These are phyloP conservation scores for Dicaeum eximium DNA, from an alignment of 2,113 vertebrate genomes.

Conservation along the genomic window DNA sequence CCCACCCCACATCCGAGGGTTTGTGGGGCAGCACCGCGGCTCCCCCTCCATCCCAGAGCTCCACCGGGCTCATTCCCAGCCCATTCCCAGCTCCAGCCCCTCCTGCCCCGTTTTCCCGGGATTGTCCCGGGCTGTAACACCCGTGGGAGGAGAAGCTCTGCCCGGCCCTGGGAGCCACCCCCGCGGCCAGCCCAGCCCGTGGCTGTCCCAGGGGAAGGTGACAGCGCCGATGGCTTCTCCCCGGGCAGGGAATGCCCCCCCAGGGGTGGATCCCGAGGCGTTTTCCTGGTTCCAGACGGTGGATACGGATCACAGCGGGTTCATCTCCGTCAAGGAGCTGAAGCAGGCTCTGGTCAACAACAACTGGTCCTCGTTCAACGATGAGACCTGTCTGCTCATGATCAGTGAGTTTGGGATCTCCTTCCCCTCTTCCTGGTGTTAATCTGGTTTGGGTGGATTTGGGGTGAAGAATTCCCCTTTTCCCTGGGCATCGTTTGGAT, in stretches of 20 bases:
- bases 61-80: accelerated
- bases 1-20: accelerated
- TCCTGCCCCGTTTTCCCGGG: background rate
- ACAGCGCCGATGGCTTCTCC: background rate
- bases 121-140: accelerated
- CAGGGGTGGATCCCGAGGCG: constrained; percentile 84
- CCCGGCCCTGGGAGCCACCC: background rate
- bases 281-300: constrained; percentile 92
- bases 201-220: too few relatives aligned
- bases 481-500: too few relatives aligned
- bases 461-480: background rate
- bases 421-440: background rate
- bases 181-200: background rate
- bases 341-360: constrained; percentile 93
- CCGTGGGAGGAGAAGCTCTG: background rate
- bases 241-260: constrained; percentile 75
- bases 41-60: background rate
- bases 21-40: background rate
- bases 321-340: constrained; percentile 88
- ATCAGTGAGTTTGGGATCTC: constrained; percentile 82
- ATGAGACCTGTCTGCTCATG: constrained; percentile 94
- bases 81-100: background rate
- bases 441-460: accelerated
- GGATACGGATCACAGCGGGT: constrained; percentile 86
- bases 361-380: constrained; percentile 92